Evolutionary conservation across 2,113 vertebrate species (phyloP), one percentile per base, ranked within the genome.

Genomic region (Dasypus novemcinctus): DNA sequence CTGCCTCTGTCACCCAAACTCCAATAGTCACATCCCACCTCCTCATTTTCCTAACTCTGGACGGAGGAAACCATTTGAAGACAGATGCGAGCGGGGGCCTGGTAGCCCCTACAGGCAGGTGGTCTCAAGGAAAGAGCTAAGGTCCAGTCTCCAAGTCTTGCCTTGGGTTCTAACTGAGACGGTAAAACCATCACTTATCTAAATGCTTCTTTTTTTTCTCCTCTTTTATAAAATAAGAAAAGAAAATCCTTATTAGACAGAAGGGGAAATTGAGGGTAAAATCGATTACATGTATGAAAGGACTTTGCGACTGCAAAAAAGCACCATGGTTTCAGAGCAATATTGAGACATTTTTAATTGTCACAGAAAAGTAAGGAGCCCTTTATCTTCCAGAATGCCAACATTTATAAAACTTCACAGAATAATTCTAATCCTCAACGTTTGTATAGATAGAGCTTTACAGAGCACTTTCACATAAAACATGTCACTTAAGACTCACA

Each of bases 181-280:
- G 2, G 13, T 15, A 64, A 76, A 31, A 78, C 23, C 63, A 6
- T n/a, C 63, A 41, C 63, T 59, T 66, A 43, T 59, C 4, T 38
- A 72, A 64, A 76, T 63, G 12, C 27, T 92, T 63, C 31, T 38
- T 72, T 57, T 87, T 84, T 15, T 64, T n/a, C 12, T 63, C 46
- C 81, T 85, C 49, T 81, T 84, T 49, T 52, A 36, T 64, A 86
- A 95, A 80, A 61, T 41, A 54, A 81, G 11, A 71, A 88, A 82
- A 82, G 68, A 76, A 57, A 85, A 49, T 78, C 23, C 6, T 12
- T 80, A 18, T 41, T 54, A 49, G 41, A 66, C 27, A 80, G 46
- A 74, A 1, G 25, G 49, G 36, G n/a, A 82, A 66, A 72, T 36
- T 36, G 15, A 93, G 43, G 18, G 85, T n/a, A 85, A 90, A 94